A percentile compares a stretch with the other conserved stretches of the same genome.
Evolutionary conservation across 2,113 vertebrate species (phyloP).

Genomic region (Rhodinocichla rosea): DNA sequence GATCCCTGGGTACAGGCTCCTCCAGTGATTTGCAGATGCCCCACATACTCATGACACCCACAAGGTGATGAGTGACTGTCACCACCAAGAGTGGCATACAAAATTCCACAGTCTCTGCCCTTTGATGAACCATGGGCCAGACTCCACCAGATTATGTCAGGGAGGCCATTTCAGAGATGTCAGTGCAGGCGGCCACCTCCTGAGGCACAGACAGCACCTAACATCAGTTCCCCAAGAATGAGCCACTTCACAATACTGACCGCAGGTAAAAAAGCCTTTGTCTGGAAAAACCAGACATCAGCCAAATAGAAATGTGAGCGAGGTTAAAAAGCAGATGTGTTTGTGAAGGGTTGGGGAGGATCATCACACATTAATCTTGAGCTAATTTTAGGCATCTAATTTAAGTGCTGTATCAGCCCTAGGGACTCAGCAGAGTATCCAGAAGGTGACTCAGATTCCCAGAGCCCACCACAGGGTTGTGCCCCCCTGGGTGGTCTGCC

Average conservation of each 20-base stretch:
- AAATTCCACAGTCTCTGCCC: neutral
- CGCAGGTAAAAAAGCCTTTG: neutral
- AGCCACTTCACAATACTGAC: neutral
- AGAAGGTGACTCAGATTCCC: neutral
- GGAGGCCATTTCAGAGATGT: neutral
- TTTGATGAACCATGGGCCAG: neutral
- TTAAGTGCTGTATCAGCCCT: neutral
- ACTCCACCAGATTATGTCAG: neutral
- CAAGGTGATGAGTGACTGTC: neutral
- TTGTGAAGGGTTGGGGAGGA: neutral
- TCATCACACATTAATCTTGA: neutral
- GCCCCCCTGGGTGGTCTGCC: fast-evolving
- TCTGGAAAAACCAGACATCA: neutral
- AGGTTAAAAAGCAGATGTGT: neutral
- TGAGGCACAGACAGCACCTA: neutral
- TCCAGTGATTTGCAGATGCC: neutral
- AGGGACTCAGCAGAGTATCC: neutral
- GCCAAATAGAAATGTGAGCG: neutral
- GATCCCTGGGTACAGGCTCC: neutral
- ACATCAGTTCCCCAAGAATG: neutral
- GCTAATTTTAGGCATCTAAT: neutral
- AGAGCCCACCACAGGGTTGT: neutral
- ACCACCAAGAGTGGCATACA: fast-evolving
- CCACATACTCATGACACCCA: neutral
- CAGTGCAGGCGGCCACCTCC: neutral